Evolutionary conservation across 2,888 invertebrate species (phyloP), one percentile per base, ranked within the genome.

Genomic region (Amphipoea oculea): DNA sequence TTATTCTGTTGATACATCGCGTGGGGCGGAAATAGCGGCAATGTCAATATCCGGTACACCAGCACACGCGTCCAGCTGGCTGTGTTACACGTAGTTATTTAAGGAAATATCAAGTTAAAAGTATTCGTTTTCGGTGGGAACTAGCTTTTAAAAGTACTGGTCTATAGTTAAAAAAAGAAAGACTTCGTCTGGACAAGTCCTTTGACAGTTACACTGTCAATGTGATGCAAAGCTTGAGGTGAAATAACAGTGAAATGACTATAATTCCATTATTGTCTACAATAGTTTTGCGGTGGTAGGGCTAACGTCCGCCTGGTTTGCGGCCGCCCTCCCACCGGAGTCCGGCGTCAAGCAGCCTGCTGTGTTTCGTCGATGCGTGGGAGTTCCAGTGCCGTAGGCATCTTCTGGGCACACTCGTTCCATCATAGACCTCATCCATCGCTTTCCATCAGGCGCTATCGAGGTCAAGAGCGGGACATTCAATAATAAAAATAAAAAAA

Each of bases 1-100:
- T 87, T 89, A 89, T 89, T 90, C 89, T 87, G 90, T 90, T 92
- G 92, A 91, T 92, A 89, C 91, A 92, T 90, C 91, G 82, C 78
- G 81, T 84, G 85, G 91, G 89, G 78, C 95, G 96, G 96, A 95
- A 95, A 95, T 95, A 92, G 92, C 91, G 93, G 94, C 92, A 91
- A 89, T 90, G 90, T 91, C 95, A 95, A 96, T 96, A 95, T 96
- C 96, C 96, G 95, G 89, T 78, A 29, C 78, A 78, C 73, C 70
- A 73, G 68, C 70, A 78, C 80, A 81, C 79, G 79, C 83, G 81
- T 54, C 84, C 82, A 76, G 78, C 72, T 78, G 86, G 70, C n/a
- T 72, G 67, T 83, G 72, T 82, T 73, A 79, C 78, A 68, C n/a
- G 45, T 36, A 74, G 66, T 83, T 83, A 85, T 86, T 83, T 73